These are phyloP conservation scores for Heliconius hermathena DNA, from an alignment of 1,140 invertebrate species.

Conservation along the genomic window DNA sequence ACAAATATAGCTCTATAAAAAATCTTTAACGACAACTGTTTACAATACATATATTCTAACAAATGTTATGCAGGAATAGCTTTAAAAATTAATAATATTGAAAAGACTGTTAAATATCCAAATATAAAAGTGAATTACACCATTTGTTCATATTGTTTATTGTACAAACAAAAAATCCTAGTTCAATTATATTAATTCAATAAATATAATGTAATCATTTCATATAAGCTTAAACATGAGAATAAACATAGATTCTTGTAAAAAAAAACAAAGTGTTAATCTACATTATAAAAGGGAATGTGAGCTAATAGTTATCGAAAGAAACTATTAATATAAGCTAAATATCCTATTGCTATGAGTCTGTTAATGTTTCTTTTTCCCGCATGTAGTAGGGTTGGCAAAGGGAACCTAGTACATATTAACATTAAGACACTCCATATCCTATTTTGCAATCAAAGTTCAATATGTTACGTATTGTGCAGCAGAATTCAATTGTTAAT, in stretches of 20 bases:
- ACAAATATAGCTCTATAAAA: neutral
- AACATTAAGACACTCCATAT: too few relatives aligned
- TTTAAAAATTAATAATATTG: neutral
- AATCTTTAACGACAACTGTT: neutral
- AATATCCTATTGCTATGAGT: slow-evolving; percentile 5
- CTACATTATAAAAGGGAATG: neutral
- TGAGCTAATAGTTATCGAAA: neutral
- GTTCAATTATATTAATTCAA: neutral
- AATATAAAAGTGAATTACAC: neutral
- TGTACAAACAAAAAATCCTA: neutral
- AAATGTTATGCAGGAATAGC: neutral
- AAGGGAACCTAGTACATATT: too few relatives aligned
- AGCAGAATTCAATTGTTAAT: too few relatives aligned
- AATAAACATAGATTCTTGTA: neutral
- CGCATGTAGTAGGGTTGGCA: too few relatives aligned
- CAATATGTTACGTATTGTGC: too few relatives aligned
- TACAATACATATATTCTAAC: neutral
- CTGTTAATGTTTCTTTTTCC: neutral
- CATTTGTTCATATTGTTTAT: neutral
- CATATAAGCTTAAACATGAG: neutral
- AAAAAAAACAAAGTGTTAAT: neutral
- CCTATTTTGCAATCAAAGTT: too few relatives aligned
- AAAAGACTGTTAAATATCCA: neutral
- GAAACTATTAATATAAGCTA: slow-evolving; percentile 8
- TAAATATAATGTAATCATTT: neutral